Conservation (phyloP, 2,888 invertebrate genomes). For the Cosmia pyralina region DNA sequence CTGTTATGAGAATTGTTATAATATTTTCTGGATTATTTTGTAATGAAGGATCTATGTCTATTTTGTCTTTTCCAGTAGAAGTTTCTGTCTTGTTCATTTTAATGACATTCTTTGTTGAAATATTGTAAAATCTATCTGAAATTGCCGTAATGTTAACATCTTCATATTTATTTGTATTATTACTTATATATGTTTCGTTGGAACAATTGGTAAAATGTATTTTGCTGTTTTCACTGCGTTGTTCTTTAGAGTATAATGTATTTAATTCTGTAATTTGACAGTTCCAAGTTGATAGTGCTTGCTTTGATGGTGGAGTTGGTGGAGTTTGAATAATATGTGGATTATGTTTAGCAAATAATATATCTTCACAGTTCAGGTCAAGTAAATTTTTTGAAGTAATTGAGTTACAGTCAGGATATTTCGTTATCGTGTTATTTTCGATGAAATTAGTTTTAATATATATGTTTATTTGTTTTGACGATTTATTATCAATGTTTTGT, state of each 20-base stretch:
- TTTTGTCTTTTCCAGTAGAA: not conserved
- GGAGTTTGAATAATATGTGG: slow-evolving; percentile 13
- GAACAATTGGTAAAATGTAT: slow-evolving; percentile 38
- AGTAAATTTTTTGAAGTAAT: slow-evolving; percentile 1
- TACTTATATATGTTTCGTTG: not conserved
- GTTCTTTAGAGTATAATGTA: not conserved
- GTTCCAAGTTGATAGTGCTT: not conserved
- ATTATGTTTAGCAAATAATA: slow-evolving; percentile 34
- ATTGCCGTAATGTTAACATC: not conserved
- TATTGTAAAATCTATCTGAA: not conserved
- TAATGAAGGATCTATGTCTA: not conserved
- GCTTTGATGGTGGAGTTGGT: not conserved
- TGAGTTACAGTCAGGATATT: slow-evolving; percentile 36
- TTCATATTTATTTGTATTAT: not conserved
- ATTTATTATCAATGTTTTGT: not conserved
- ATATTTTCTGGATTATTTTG: not conserved
- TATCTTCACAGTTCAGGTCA: slow-evolving; percentile 30
- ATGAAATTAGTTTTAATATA: slow-evolving; percentile 35
- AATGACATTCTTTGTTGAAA: not conserved
- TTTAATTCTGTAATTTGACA: slow-evolving; percentile 22
- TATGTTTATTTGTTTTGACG: slow-evolving; percentile 26
- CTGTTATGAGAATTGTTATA: slow-evolving; percentile 25
- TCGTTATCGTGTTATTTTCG: slow-evolving; percentile 35
- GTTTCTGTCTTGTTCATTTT: not conserved
- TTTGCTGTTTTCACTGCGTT: not conserved